Evolutionary conservation across 1,140 invertebrate species (phyloP).

Genomic region (Zaprionus tsacasi): DNA sequence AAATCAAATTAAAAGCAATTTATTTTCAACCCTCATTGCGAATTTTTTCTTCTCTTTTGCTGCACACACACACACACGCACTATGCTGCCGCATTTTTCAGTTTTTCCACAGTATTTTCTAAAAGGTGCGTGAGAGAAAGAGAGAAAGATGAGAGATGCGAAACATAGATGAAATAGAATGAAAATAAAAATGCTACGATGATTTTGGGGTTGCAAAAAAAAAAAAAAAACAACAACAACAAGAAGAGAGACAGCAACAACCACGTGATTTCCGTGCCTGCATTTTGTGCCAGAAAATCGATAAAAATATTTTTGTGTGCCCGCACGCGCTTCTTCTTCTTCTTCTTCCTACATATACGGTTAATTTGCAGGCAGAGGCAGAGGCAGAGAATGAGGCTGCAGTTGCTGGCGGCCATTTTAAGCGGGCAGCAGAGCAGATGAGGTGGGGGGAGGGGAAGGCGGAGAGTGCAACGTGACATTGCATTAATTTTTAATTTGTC

Average conservation of each 20-base stretch:
- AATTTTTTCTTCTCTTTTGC: slow-evolving; percentile 61
- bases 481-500: slow-evolving; percentile 78
- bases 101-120: slow-evolving; percentile 60
- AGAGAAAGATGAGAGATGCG: slow-evolving; percentile 9
- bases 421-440: background rate
- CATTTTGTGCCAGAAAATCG: slow-evolving; percentile 71
- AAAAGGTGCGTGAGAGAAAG: slow-evolving; percentile 70
- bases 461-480: slow-evolving; percentile 24
- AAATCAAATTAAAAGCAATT: slow-evolving; percentile 84
- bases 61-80: slow-evolving; percentile 36
- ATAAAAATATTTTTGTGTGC: slow-evolving; percentile 71
- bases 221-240: background rate
- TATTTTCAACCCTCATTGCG: slow-evolving; percentile 83
- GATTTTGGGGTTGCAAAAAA: slow-evolving; percentile 76
- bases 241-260: background rate
- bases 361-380: background rate
- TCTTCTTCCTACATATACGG: background rate
- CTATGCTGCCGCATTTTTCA: slow-evolving; percentile 60
- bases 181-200: slow-evolving; percentile 55
- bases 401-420: slow-evolving; percentile 32
- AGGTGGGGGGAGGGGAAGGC: background rate
- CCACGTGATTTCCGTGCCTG: slow-evolving; percentile 53
- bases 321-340: background rate
- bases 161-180: slow-evolving; percentile 26
- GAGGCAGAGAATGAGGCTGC: background rate